phyloP scores from a whole-genome alignment of 2,113 vertebrate genomes.

The Patagioenas fasciata region DNA sequence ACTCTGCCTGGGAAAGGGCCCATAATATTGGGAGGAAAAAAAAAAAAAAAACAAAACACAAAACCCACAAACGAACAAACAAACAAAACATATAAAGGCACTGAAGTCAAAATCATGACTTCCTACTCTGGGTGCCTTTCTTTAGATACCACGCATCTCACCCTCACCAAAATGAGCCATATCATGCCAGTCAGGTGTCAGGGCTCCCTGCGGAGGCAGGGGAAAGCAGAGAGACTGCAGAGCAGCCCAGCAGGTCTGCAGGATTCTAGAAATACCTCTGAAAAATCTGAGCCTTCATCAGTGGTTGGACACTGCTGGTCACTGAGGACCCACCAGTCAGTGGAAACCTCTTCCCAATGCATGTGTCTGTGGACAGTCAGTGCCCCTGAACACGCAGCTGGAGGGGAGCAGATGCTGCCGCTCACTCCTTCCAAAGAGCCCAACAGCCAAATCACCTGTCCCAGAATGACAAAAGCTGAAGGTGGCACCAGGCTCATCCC shows the following conservation, averaged over 20 bases:
- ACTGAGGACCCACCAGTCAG: background rate
- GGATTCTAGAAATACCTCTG: background rate
- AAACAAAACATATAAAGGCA: background rate
- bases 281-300: background rate
- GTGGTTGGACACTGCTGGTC: background rate
- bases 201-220: accelerated
- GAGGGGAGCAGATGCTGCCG: background rate
- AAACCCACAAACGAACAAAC: too few relatives aligned
- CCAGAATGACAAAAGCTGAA: background rate
- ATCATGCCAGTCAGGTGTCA: background rate
- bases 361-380: background rate
- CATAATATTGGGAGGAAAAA: background rate
- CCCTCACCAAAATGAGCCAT: background rate
- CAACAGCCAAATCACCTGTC: background rate
- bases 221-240: background rate
- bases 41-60: too few relatives aligned
- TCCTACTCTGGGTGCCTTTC: background rate
- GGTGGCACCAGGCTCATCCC: background rate
- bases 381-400: background rate
- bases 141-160: background rate
- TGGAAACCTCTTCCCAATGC: background rate
- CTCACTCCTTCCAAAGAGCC: background rate
- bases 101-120: background rate
- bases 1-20: background rate
- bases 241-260: background rate